Evolutionary conservation across 1,140 invertebrate genomes (phyloP), one percentile per base, ranked within the genome.

Genomic region (Dendrolimus kikuchii): DNA sequence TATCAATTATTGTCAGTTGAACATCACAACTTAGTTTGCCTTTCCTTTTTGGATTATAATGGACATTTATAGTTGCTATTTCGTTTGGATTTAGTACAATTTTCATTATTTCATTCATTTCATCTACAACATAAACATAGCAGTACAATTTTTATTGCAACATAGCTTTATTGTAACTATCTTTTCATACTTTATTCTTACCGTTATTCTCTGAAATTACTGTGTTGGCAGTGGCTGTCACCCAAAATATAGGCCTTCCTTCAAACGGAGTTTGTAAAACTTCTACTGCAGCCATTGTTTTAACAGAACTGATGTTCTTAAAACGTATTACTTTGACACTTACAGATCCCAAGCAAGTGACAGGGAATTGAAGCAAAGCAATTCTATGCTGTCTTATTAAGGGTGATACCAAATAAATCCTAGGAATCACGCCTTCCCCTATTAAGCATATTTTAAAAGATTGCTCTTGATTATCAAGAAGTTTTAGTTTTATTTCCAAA

Each of bases 401-500:
- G 3, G 82, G 82, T 9, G 56, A 58, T 36, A 82, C 46, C 51
- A 86, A 52, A 45, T 55, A 40, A 52, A 86, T 75, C 48, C 82
- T 68, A 7, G 82, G 82, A 62, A 86, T 84, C 4, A 74, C 73
- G 6, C 82, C 82, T 71, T 81, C 74, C 5, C 82, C 82, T 5
- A 81, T 78, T 0, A 86, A 53, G 51, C 80, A 84, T 49, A 86
- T 71, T 61, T 74, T 77, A 54, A 76, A 86, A n/a, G 74, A 75
- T 57, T 86, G 66, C 48, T 77, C 71, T 59, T 84, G 70, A 50
- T 76, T 81, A 42, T 82, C 71, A 4, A 80, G 55, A 44, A 76
- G 58, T 54, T 82, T 86, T 10, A 86, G 55, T 57, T 68, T 77
- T 38, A 86, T 77, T 68, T 84, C 82, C 42, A 86, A 59, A 10